These are phyloP conservation scores for Orthosia gothica DNA, from an alignment of 2,888 invertebrate species.

Conservation along the genomic window DNA sequence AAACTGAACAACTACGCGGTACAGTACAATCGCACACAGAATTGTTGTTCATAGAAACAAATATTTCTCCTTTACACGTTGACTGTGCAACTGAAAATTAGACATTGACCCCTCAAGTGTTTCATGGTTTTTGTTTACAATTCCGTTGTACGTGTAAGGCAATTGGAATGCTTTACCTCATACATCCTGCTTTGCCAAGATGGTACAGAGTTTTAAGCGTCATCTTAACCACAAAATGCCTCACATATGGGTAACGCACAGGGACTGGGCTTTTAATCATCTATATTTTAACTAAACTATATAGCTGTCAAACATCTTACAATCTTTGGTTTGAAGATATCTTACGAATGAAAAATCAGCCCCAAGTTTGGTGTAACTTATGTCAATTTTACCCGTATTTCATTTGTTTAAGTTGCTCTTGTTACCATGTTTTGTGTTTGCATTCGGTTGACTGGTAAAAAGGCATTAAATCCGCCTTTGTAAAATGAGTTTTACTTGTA, in stretches of 20 bases:
- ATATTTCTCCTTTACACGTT: background rate
- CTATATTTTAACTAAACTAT: background rate
- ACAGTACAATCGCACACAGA: slow-evolving; percentile 27
- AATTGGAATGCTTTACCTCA: no score
- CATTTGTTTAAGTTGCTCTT: no score
- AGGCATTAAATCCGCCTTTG: background rate
- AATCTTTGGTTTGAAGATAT: background rate
- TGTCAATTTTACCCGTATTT: background rate
- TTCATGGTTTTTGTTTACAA: no score
- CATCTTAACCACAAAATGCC: background rate
- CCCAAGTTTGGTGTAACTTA: no score
- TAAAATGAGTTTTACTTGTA: no score
- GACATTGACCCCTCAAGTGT: no score
- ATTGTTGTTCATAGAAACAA: background rate
- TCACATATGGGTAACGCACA: no score
- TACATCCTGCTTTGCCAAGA: no score
- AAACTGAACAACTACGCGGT: slow-evolving; percentile 44
- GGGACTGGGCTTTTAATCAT: background rate
- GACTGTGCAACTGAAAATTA: background rate
- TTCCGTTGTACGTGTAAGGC: no score
- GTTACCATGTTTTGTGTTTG: no score
- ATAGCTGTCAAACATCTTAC: background rate
- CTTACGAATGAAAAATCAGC: background rate
- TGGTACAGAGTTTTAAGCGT: no score
- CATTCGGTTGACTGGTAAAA: no score